Evolutionary conservation across 2,888 invertebrate species (phyloP), one percentile per base, ranked within the genome.

Genomic region (Scaptomyza parva): DNA sequence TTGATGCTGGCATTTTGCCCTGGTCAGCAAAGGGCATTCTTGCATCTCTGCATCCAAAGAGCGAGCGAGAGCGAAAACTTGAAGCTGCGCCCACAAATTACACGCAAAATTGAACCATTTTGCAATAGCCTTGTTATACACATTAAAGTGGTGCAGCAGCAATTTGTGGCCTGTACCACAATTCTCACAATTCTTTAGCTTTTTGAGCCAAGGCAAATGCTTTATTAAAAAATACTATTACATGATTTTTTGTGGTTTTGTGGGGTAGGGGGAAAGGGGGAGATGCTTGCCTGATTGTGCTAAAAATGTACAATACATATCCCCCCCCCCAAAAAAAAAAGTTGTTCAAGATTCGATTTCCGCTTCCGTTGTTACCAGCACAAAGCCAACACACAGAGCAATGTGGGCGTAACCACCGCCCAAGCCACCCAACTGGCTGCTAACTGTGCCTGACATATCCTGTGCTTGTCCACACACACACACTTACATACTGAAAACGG

Each of bases 261-360:
- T 5, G 9, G 7, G 17, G n/a, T 1, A 33, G 2, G 4, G 17
- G 2, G 3, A 17, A 1, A 30, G 30, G 20, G 6, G 20, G 9
- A 9, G 40, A n/a, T n/a, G n/a, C n/a, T n/a, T 28, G 43, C 24
- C 52, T 53, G 63, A 68, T 69, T 73, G 70, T 58, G 43, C 57
- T 1, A 22, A 51, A 37, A 54, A 41, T 73, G 50, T 63, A 72
- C 73, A 55, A 69, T 57, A 69, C 50, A 69, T 64, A 74, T 64
- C 54, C 44, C 35, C 33, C 30, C 28, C n/a, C 11, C 11, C 11
- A 26, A 26, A 26, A 26, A 26, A 26, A 35, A 68, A 76, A 86
- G 78, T 65, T 83, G 83, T 69, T 81, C 64, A 86, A 83, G 78
- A 84, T 86, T 84, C 84, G 86, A 84, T 84, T 86, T 84, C 84